Evolutionary conservation across 1,140 invertebrate genomes (phyloP).

Genomic region (Camponotus floridanus): DNA sequence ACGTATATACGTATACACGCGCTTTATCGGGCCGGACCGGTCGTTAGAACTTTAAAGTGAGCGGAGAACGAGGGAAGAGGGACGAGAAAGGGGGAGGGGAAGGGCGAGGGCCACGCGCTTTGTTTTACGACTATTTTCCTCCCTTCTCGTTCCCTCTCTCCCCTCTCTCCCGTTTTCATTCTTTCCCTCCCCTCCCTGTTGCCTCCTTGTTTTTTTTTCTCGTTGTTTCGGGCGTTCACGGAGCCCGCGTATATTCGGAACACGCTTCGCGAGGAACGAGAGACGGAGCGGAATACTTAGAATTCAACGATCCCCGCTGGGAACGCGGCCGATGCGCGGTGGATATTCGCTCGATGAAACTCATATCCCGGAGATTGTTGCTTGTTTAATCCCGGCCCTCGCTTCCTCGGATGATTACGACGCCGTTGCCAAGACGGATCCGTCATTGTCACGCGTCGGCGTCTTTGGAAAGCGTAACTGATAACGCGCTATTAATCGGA

Average conservation of each 20-base stretch:
- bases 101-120: conserved; percentile 38
- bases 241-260: conserved; percentile 54
- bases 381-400: conserved; percentile 58
- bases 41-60: conserved; percentile 72
- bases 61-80: not conserved
- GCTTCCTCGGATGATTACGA: conserved; percentile 50
- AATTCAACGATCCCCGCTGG: conserved; percentile 63
- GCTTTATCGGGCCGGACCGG: conserved; percentile 71
- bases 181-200: not conserved
- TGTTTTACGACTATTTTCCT: conserved; percentile 62
- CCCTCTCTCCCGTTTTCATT: not conserved
- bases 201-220: not conserved
- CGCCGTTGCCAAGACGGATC: not conserved
- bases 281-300: conserved; percentile 60
- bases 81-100: not conserved
- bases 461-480: conserved; percentile 27
- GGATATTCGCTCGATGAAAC: conserved; percentile 59
- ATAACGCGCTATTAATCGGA: conserved; percentile 41
- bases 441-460: conserved; percentile 22
- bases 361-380: conserved; percentile 53
- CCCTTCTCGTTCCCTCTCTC: conserved; percentile 3
- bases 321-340: conserved; percentile 40
- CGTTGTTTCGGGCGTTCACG: conserved; percentile 46
- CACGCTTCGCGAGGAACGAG: conserved; percentile 49
- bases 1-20: conserved; percentile 33